Conservation (phyloP, 2,888 invertebrate species). For the Orchesellides sinensis region DNA sequence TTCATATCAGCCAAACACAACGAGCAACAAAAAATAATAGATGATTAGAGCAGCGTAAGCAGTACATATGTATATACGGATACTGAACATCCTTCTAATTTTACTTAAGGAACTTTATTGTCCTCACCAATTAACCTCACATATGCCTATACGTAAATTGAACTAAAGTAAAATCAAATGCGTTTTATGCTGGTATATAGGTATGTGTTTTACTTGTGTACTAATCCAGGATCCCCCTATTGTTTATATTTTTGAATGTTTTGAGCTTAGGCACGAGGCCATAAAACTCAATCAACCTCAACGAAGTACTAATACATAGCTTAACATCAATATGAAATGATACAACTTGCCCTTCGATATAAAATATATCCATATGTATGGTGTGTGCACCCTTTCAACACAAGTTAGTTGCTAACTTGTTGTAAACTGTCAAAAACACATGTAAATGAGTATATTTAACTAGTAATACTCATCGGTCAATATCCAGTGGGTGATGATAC, state of each 20-base stretch:
- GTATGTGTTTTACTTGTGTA: background rate
- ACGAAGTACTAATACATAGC: background rate
- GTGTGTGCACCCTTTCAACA: background rate
- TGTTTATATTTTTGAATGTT: background rate
- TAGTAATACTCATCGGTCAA: too few species aligned
- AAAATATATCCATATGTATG: background rate
- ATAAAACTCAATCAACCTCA: constrained; percentile 24
- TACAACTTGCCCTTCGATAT: background rate
- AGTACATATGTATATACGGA: background rate
- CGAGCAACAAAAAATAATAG: too few species aligned
- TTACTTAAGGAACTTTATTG: too few species aligned
- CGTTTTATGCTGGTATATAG: background rate
- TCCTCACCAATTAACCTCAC: background rate
- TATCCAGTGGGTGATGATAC: too few species aligned
- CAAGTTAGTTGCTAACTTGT: background rate
- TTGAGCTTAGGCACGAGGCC: constrained; percentile 33
- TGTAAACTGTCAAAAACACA: constrained; percentile 15
- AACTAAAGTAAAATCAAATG: background rate
- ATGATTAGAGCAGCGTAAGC: background rate
- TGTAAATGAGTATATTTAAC: constrained; percentile 1
- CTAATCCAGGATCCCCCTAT: background rate
- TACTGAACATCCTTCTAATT: too few species aligned
- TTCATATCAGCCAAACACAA: too few species aligned
- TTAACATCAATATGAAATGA: background rate
- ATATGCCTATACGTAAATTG: background rate